These are phyloP conservation scores for Seladonia tumulorum DNA, from an alignment of 2,888 invertebrate genomes.

Conservation along the genomic window DNA sequence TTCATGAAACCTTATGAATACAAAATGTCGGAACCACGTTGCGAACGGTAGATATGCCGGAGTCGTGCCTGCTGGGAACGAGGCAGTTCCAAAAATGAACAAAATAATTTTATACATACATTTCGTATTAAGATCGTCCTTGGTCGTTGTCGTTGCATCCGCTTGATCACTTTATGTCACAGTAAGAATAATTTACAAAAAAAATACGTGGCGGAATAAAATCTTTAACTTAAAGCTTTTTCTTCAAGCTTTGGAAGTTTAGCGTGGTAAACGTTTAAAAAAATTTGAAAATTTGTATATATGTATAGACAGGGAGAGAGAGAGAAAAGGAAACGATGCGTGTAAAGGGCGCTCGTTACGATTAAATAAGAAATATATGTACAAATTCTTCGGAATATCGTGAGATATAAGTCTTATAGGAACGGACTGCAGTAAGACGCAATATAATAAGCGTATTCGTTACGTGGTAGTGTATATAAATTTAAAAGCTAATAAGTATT, in stretches of 20 bases:
- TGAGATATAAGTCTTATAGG: constrained; percentile 48
- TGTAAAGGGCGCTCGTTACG: constrained; percentile 71
- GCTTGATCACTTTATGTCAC: constrained; percentile 53
- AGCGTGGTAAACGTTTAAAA: background rate
- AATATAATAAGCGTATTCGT: constrained; percentile 71
- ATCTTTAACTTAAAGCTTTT: background rate
- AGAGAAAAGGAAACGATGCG: constrained; percentile 53
- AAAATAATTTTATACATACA: constrained; percentile 59
- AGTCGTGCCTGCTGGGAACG: constrained; percentile 13
- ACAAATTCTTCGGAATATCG: constrained; percentile 47
- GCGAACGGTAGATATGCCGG: constrained; percentile 50
- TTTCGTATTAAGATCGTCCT: constrained; percentile 28
- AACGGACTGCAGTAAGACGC: constrained; percentile 49
- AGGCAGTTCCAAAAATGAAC: constrained; percentile 11
- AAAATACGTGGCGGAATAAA: background rate
- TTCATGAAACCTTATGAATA: constrained; percentile 42
- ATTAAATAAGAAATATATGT: constrained; percentile 54
- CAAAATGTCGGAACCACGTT: constrained; percentile 77
- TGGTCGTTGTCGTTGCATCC: constrained; percentile 52
- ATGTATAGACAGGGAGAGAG: constrained; percentile 5
- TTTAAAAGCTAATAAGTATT: constrained; percentile 35
- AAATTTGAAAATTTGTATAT: background rate
- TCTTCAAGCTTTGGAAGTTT: constrained; percentile 8
- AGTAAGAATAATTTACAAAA: constrained; percentile 36
- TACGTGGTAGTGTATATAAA: constrained; percentile 45